Conservation (phyloP, 2,797 vertebrate species). For the Neosilurus hyrtlii region DNA sequence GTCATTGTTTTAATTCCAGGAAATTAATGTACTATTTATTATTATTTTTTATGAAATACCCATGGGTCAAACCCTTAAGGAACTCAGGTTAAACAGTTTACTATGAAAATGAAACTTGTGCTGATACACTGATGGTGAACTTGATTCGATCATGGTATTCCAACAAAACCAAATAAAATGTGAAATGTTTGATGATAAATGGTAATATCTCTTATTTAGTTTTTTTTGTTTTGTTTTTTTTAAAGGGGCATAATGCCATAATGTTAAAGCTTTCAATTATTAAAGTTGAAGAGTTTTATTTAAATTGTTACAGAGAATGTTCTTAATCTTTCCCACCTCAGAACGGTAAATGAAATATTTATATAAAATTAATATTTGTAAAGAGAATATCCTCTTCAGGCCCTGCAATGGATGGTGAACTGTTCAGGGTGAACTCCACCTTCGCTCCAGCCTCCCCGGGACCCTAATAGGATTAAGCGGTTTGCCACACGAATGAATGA, state of each 20-base stretch:
- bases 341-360: background rate
- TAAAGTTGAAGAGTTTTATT: background rate
- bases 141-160: background rate
- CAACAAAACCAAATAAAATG: constrained; percentile 22
- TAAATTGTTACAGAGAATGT: background rate
- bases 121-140: background rate
- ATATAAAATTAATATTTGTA: background rate
- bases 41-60: background rate
- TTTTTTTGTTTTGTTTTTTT: background rate
- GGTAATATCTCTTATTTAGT: background rate
- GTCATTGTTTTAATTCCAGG: background rate
- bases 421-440: too few relatives aligned
- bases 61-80: background rate
- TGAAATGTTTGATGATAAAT: background rate
- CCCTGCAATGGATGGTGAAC: too few relatives aligned
- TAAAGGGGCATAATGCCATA: background rate
- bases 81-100: constrained; percentile 9
- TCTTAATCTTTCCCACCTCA: background rate
- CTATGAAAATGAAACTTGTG: constrained; percentile 19
- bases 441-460: too few relatives aligned
- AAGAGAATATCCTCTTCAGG: background rate
- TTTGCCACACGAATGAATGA: background rate
- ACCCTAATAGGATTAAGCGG: too few relatives aligned
- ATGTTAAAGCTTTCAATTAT: background rate
- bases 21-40: constrained; percentile 19